Evolutionary conservation across 2,797 vertebrate genomes (phyloP), one percentile per base, ranked within the genome.

Genomic region (Xiphophorus birchmanni): DNA sequence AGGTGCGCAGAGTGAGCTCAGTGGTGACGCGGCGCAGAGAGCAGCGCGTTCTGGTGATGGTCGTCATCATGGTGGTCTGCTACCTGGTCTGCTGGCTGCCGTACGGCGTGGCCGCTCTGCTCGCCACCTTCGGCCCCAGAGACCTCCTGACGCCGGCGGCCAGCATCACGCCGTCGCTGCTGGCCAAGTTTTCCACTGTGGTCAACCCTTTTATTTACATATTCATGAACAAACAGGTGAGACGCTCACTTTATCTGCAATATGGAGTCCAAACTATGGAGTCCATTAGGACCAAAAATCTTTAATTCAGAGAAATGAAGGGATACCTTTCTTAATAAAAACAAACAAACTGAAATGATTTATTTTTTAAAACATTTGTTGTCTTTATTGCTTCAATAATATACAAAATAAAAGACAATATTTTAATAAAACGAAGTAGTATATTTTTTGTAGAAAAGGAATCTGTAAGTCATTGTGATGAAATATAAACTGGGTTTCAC

Each of bases 221-320:
- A 67, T 97, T 96, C 82, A 95, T 97, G 95, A 97, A 97, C 92
- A 97, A 96, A 86, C 96, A 96, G 96, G 96, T 96, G 93, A 88
- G 50, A 32, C 0, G 3, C 26, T 52, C 50, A 40, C 35, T 78
- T 67, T 11, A 23, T 32, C n/a, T 21, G n/a, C 52, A 52, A 52
- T 54, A 3, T 54, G 50, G 50, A 54, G 50, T 23, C 50, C 50
- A 26, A 54, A 54, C 21, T 23, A 9, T 52, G 21, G 18, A 23
- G 48, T 50, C 50, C 17, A 50, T 18, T 6, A 23, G 21, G 18
- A 23, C 50, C 50, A 54, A 54, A 23, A 54, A 2, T 26, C 10
- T 54, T 54, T 26, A 54, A 54, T 54, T 72, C n/a, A 72, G n/a
- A 72, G 52, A 17, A 72, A 26, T 52, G 2, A 23, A 26, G 21